Percentiles rank a stretch among this genome's conserved stretches.
phyloP scores from a whole-genome alignment of 2,797 vertebrate species.

The Lemur catta region DNA sequence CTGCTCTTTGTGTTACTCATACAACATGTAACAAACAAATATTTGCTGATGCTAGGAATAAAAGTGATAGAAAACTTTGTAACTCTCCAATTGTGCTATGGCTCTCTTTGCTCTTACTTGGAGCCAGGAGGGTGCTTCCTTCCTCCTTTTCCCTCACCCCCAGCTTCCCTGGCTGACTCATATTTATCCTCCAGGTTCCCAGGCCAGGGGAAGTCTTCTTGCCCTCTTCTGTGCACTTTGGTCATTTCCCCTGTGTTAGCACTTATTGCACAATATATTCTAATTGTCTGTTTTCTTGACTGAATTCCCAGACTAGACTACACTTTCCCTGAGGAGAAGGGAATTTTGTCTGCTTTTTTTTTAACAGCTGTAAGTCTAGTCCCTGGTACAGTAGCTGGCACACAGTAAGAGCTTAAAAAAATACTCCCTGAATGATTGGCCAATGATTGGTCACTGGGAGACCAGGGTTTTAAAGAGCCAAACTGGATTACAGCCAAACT shows the following conservation, averaged over 20 bases:
- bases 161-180: neutral
- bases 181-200: neutral
- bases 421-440: neutral
- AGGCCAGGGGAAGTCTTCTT: neutral
- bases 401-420: neutral
- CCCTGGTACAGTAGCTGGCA: neutral
- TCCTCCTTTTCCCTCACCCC: neutral
- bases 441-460: neutral
- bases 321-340: conserved; percentile 8
- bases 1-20: neutral
- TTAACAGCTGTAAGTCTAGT: neutral
- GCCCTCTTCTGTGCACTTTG: neutral
- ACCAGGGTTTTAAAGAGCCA: neutral
- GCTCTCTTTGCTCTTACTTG: neutral
- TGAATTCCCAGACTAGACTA: neutral
- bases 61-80: neutral
- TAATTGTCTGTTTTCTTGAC: neutral
- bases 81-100: neutral
- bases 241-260: neutral
- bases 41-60: neutral
- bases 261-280: neutral
- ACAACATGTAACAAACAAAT: neutral
- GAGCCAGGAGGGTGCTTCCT: neutral
- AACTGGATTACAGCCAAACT: neutral
- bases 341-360: conserved; percentile 14